These are phyloP conservation scores for Reinhardtius hippoglossoides DNA, from an alignment of 2,113 vertebrate genomes.

Conservation along the genomic window DNA sequence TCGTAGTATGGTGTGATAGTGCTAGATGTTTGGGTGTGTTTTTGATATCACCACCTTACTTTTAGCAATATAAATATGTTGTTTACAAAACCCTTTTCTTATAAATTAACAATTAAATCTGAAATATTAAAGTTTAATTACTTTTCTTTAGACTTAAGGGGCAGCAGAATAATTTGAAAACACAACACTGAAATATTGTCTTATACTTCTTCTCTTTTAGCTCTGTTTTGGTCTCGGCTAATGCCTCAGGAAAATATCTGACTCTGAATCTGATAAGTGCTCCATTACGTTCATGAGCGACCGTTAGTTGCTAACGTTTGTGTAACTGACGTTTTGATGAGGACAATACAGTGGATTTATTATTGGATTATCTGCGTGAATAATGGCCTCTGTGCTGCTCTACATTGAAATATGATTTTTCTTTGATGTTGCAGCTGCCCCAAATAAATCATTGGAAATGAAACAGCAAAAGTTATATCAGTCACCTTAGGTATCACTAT, in stretches of 20 bases:
- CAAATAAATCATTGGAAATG: neutral
- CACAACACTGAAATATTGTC: no score
- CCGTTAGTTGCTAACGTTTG: neutral
- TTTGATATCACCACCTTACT: neutral
- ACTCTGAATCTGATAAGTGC: neutral
- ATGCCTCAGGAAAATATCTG: neutral
- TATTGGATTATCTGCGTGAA: neutral
- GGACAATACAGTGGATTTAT: constrained; percentile 1
- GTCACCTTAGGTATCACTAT: neutral
- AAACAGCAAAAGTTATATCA: neutral
- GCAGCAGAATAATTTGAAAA: neutral
- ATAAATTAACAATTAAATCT: neutral
- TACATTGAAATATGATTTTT: neutral
- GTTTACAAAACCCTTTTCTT: neutral
- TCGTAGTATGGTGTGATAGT: constrained; percentile 33
- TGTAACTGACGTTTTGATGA: neutral
- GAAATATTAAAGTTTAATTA: neutral
- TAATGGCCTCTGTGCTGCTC: neutral
- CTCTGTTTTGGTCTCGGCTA: no score
- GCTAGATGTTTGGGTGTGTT: constrained; percentile 21
- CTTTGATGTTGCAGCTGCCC: neutral
- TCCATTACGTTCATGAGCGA: neutral
- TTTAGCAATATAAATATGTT: neutral
- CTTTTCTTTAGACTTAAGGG: neutral
- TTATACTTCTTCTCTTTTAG: no score